Conservation (phyloP, 2,797 vertebrate genomes). For the Sibirionetta formosa region DNA sequence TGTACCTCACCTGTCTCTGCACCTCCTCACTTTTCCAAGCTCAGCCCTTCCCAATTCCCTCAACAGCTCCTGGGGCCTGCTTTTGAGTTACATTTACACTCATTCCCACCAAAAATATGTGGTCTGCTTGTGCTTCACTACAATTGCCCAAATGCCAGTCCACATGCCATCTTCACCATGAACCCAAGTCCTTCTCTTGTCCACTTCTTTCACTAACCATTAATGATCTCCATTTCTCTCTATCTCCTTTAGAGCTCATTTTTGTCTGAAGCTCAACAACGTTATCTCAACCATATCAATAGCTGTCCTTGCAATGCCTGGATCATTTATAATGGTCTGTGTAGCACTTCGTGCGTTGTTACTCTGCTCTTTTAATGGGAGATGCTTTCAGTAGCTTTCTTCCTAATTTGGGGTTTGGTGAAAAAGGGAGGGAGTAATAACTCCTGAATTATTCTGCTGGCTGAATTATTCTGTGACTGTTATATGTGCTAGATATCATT, state of each 20-base stretch:
- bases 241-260: not conserved
- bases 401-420: not conserved
- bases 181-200: not conserved
- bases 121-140: not conserved
- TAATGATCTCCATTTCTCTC: not conserved
- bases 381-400: not conserved
- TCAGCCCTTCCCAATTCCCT: not conserved
- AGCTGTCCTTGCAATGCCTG: not conserved
- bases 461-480: not conserved
- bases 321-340: not conserved
- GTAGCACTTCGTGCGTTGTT: not conserved
- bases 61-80: accelerated
- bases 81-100: not conserved
- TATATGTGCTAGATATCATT: not conserved
- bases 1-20: not conserved
- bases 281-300: not conserved
- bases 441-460: not conserved
- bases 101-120: not conserved
- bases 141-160: not conserved
- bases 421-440: not conserved
- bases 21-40: not conserved
- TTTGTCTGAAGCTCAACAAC: not conserved
- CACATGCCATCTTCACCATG: not conserved
- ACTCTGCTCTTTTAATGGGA: not conserved
- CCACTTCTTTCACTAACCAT: not conserved